phyloP scores from a whole-genome alignment of 53 echinoderm and acorn worm genomes.

The Arbacia lixula region DNA sequence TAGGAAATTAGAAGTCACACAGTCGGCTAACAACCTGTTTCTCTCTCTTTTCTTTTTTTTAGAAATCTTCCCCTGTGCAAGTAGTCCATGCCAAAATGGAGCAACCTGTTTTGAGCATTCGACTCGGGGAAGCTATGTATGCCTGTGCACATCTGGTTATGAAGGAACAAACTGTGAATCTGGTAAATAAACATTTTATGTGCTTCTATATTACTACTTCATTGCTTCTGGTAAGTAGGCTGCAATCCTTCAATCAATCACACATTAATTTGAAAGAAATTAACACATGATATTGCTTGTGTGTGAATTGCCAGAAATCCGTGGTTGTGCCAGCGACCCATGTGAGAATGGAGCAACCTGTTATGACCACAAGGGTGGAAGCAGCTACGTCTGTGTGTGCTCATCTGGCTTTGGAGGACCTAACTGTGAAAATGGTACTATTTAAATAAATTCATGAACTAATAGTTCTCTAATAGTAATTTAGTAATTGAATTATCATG shows the following conservation, averaged over 20 bases:
- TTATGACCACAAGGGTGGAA: conserved; percentile 54
- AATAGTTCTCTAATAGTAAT: too few relatives aligned
- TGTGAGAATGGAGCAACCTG: conserved; percentile 88
- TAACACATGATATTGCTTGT: too few relatives aligned
- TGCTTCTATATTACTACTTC: too few relatives aligned
- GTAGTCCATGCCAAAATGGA: conserved; percentile 80
- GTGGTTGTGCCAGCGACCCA: conserved; percentile 63
- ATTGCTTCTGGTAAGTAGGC: too few relatives aligned
- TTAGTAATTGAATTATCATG: too few relatives aligned
- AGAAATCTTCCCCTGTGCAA: conserved; percentile 55
- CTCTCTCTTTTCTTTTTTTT: background rate
- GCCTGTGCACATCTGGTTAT: conserved; percentile 70
- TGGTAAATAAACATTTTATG: too few relatives aligned
- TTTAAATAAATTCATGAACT: too few relatives aligned
- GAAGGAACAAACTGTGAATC: conserved; percentile 58
- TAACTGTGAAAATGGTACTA: conserved; percentile 65
- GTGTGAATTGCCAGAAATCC: background rate
- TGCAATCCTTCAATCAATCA: too few relatives aligned
- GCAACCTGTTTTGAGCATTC: conserved; percentile 69
- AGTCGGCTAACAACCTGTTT: background rate
- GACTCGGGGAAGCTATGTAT: conserved; percentile 57
- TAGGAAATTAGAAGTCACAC: too few relatives aligned
- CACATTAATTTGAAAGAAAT: too few relatives aligned
- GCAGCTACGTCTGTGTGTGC: conserved; percentile 72
- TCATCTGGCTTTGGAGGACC: conserved; percentile 64